Percentiles rank a stretch among this genome's conserved stretches.
phyloP scores from a whole-genome alignment of 2,113 vertebrate species.

The Sceloporus undulatus region DNA sequence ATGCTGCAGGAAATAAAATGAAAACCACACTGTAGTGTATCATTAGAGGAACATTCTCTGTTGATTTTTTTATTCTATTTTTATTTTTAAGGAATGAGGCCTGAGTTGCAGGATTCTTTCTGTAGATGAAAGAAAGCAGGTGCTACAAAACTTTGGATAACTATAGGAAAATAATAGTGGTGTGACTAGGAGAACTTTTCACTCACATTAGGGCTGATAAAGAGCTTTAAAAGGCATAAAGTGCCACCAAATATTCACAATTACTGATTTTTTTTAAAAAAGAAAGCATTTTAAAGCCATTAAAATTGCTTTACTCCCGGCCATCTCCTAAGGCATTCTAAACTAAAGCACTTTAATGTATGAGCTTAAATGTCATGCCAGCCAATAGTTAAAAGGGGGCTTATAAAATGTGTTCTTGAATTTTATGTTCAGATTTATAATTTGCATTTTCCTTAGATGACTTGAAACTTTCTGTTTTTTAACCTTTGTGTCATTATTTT shows the following conservation, averaged over 20 bases:
- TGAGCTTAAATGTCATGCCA: neutral
- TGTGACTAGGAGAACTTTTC: constrained; percentile 50
- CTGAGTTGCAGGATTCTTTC: constrained; percentile 11
- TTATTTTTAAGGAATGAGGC: neutral
- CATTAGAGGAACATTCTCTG: constrained; percentile 38
- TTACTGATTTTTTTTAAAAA: constrained; percentile 1
- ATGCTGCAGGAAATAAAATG: constrained; percentile 20
- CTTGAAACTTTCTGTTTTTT: neutral
- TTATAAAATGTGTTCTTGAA: neutral
- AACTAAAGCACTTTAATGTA: constrained; percentile 16
- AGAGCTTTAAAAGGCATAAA: constrained; percentile 29
- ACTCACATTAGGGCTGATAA: constrained; percentile 28
- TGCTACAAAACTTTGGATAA: constrained; percentile 41
- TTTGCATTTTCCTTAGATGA: neutral
- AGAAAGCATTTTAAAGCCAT: constrained; percentile 23
- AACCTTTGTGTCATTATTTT: neutral
- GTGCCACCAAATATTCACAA: constrained; percentile 31
- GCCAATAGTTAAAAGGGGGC: neutral
- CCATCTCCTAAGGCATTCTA: constrained; percentile 17
- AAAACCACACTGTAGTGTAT: constrained; percentile 16
- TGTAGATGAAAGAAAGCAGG: constrained; percentile 44
- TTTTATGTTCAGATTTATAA: neutral
- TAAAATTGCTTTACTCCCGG: constrained; percentile 10
- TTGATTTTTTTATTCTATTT: constrained; percentile 5
- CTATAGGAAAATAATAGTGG: constrained; percentile 55